Evolutionary conservation across 2,113 vertebrate species (phyloP), one percentile per base, ranked within the genome.

Genomic region (Calidris pygmaea): DNA sequence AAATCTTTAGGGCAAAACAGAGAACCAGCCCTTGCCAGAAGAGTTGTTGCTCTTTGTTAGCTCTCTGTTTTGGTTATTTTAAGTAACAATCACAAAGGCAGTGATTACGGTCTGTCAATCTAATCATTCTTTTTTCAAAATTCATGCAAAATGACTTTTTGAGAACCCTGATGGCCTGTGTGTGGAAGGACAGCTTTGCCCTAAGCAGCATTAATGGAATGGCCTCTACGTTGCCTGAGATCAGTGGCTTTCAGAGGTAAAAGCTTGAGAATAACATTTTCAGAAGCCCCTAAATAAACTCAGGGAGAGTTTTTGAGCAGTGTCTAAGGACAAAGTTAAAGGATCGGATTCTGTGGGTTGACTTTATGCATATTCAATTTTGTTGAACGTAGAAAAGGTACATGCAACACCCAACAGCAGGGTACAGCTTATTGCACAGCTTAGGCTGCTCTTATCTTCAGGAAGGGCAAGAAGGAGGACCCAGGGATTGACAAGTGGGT

Each of bases 351-450:
- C 37, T 67, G 27, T 48, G 59, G 9, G 8, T 43, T 13, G 7
- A 7, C 10, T 39, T 56, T 47, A 56, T 53, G 65, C 27, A 14
- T 39, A 43, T 76, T 52, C 5, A 7, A 4, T 85, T 35, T 63
- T 32, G 19, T 2, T 78, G 52, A 81, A 76, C 23, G 48, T 9
- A 65, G 59, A 76, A 80, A 35, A 32, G 39, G 17, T 30, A 5
- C 2, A 2, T 22, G 35, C 70, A 32, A 37, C 15, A 35, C 32
- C 5, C 1, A 0, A 14, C 6, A 9, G 10, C 6, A 76, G 6
- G 9, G 22, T 79, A 17, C 22, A 43, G 43, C 7, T 73, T 63
- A 67, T 43, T 85, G 37, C 53, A 73, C 47, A 79, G 53, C 3
- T 55, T 35, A 48, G 55, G 41, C 71, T 23, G 10, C 18, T 85